phyloP scores from a whole-genome alignment of 2,888 invertebrate genomes.

The Malacosoma neustria region DNA sequence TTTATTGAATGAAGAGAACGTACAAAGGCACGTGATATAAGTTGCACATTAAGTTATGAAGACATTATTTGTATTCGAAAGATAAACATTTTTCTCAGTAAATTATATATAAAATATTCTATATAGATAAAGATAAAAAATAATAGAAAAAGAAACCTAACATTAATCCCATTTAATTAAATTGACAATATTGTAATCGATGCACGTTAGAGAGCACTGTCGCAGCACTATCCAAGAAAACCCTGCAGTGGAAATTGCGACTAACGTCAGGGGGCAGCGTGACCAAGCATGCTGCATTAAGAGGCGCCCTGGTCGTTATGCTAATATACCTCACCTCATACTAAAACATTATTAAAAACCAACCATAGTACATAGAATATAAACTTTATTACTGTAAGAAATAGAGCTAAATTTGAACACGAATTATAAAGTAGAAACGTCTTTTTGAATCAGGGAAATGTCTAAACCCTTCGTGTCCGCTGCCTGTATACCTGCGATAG shows the following conservation, averaged over 20 bases:
- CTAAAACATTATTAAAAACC: conserved; percentile 14
- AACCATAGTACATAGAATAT: conserved; percentile 8
- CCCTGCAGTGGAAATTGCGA: conserved; percentile 63
- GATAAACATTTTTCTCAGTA: too few relatives aligned
- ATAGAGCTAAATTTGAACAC: conserved; percentile 9
- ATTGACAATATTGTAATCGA: too few relatives aligned
- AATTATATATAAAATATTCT: too few relatives aligned
- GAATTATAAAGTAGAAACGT: conserved; percentile 12
- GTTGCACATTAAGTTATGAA: too few relatives aligned
- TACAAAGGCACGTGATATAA: too few relatives aligned
- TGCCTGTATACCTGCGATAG: conserved; percentile 56
- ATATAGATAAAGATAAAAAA: too few relatives aligned
- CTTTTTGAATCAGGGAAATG: conserved; percentile 12
- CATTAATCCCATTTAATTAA: too few relatives aligned
- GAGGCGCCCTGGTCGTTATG: conserved; percentile 69
- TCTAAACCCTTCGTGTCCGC: conserved; percentile 54
- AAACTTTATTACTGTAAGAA: conserved; percentile 6
- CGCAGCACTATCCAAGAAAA: conserved; percentile 54
- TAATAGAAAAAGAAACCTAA: too few relatives aligned
- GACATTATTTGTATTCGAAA: too few relatives aligned
- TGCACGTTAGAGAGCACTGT: too few relatives aligned
- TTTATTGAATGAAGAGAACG: too few relatives aligned
- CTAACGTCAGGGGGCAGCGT: conserved; percentile 64
- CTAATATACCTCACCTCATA: conserved; percentile 41
- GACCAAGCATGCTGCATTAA: conserved; percentile 74